phyloP scores from a whole-genome alignment of 2,797 vertebrate genomes.

The Tolypeutes matacus region DNA sequence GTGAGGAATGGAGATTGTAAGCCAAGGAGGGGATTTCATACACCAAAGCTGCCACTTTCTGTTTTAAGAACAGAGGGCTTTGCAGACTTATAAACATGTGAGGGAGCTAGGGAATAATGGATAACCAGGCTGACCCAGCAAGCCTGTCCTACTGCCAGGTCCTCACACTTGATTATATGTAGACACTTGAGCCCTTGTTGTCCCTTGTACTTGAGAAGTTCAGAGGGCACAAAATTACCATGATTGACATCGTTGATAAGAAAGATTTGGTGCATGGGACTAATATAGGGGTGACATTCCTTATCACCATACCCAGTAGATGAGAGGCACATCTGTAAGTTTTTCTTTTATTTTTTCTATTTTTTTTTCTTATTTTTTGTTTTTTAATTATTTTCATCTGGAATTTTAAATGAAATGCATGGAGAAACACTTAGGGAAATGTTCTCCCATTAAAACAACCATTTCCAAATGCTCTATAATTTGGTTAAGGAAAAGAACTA shows the following conservation, averaged over 20 bases:
- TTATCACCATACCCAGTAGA: neutral
- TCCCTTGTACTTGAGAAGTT: neutral
- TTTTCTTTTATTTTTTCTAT: neutral
- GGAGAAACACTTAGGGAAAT: neutral
- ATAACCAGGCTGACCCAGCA: neutral
- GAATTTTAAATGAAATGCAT: conserved; percentile 21
- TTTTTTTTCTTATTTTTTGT: too few relatives aligned
- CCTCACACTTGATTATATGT: neutral
- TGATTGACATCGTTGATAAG: neutral
- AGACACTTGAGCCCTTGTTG: neutral
- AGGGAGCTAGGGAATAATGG: neutral
- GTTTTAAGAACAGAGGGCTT: neutral
- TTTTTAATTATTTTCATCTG: neutral
- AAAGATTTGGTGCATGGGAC: neutral
- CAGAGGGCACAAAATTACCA: neutral
- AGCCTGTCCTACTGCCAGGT: neutral
- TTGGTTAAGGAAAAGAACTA: conserved; percentile 22
- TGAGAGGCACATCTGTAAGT: neutral
- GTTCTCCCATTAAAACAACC: neutral
- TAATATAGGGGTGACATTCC: neutral
- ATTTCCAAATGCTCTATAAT: neutral
- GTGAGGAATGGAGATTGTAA: neutral
- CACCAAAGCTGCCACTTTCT: neutral
- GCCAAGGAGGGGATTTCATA: neutral
- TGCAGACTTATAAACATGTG: neutral